Evolutionary conservation across 2,113 vertebrate species (phyloP).

Genomic region (rat (Rattus norvegicus)): DNA sequence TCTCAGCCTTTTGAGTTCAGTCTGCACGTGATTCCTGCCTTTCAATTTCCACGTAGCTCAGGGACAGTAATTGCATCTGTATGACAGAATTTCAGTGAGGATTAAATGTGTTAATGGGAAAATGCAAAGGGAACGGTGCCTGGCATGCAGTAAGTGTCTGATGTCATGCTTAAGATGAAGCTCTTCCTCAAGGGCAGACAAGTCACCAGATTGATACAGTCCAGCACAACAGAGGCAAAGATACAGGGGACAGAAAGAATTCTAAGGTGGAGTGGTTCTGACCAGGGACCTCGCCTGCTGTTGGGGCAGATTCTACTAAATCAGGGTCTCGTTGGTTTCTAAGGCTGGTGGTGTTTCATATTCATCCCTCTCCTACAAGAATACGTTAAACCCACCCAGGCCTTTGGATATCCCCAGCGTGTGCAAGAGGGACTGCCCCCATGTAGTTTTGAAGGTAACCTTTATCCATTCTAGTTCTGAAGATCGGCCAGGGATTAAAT

Average conservation of each 20-base stretch:
- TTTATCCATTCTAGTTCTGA: slow-evolving; percentile 11
- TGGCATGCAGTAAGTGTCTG: neutral
- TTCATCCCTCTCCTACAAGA: neutral
- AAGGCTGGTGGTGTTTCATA: neutral
- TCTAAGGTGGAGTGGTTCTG: neutral
- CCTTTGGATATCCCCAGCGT: neutral
- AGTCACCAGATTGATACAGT: neutral
- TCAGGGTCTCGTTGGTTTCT: neutral
- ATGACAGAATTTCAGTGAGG: neutral
- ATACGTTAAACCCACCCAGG: neutral
- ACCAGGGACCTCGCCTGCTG: neutral
- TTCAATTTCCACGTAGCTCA: neutral
- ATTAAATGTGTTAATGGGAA: neutral
- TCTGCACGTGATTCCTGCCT: neutral
- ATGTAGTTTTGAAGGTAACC: neutral
- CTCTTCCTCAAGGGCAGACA: neutral
- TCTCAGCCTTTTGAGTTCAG: neutral
- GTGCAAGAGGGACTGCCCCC: neutral
- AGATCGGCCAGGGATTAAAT: slow-evolving; percentile 5
- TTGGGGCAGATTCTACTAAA: neutral
- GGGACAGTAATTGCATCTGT: neutral
- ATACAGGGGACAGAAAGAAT: neutral
- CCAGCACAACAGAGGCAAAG: neutral
- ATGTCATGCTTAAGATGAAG: neutral
- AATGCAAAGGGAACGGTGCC: neutral